These are phyloP conservation scores for Scatophagus argus DNA, from an alignment of 2,113 vertebrate genomes.

Conservation along the genomic window DNA sequence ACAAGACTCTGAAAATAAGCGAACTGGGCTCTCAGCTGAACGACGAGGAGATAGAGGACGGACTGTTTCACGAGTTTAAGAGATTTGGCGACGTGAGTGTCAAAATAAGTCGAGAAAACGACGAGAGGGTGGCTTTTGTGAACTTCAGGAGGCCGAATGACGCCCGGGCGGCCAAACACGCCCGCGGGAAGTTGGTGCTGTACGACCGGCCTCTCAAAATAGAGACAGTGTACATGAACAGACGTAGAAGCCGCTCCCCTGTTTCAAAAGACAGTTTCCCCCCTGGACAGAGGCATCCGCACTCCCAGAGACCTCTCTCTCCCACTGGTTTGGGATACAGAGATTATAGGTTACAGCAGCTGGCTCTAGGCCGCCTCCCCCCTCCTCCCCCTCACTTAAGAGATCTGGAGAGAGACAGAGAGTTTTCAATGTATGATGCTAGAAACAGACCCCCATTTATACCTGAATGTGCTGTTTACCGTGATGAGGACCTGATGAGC, in stretches of 20 bases:
- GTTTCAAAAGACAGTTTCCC: slow-evolving; percentile 88
- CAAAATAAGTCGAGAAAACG: slow-evolving; percentile 92
- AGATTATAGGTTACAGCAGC: slow-evolving; percentile 93
- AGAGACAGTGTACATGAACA: slow-evolving; percentile 89
- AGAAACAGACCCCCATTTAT: slow-evolving; percentile 89
- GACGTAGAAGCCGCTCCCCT: slow-evolving; percentile 90
- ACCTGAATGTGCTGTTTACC: slow-evolving; percentile 87
- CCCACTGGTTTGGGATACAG: slow-evolving; percentile 90
- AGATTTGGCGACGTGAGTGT: slow-evolving; percentile 97
- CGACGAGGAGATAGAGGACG: slow-evolving; percentile 96
- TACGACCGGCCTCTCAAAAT: slow-evolving; percentile 96
- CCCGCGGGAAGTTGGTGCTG: slow-evolving; percentile 92
- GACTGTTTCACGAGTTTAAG: slow-evolving; percentile 96
- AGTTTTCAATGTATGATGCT: slow-evolving; percentile 90
- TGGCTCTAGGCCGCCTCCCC: slow-evolving; percentile 92
- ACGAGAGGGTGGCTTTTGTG: slow-evolving; percentile 93
- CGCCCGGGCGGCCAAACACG: slow-evolving; percentile 94
- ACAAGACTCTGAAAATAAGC: slow-evolving; percentile 97
- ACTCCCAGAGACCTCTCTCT: slow-evolving; percentile 87
- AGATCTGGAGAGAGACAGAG: slow-evolving; percentile 90
- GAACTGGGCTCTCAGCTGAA: slow-evolving; percentile 93
- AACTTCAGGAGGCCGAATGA: slow-evolving; percentile 96
- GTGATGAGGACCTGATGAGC: slow-evolving; percentile 90
- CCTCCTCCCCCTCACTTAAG: slow-evolving; percentile 88
- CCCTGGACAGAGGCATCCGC: slow-evolving; percentile 81